Percentiles rank a stretch among this genome's conserved stretches.
phyloP scores from a whole-genome alignment of 1,140 invertebrate species.

The Musca domestica region DNA sequence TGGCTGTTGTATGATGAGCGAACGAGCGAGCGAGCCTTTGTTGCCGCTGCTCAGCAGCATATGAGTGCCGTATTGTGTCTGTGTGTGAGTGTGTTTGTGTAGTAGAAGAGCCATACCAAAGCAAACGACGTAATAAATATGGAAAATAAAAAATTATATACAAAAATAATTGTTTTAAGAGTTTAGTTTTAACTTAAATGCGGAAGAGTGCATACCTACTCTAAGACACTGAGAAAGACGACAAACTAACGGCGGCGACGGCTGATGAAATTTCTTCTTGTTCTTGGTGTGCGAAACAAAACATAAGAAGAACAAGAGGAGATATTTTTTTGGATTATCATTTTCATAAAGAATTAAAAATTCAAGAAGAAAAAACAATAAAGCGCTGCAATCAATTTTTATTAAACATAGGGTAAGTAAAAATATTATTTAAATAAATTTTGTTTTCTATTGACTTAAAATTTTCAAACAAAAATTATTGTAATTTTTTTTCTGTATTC shows the following conservation, averaged over 20 bases:
- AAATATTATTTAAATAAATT: not conserved
- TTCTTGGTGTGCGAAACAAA: not conserved
- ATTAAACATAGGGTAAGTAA: too few species aligned
- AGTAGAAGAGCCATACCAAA: too few species aligned
- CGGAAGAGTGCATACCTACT: not conserved
- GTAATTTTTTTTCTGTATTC: not conserved
- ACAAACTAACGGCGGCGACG: not conserved
- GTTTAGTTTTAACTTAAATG: conserved; percentile 21
- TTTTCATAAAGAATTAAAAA: not conserved
- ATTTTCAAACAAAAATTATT: not conserved
- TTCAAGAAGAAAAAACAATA: conserved; percentile 19
- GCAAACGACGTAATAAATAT: conserved; percentile 15
- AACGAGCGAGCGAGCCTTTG: too few species aligned
- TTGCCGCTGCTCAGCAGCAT: too few species aligned
- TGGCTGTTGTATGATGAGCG: too few species aligned
- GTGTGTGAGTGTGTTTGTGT: too few species aligned
- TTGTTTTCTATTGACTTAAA: conserved; percentile 21
- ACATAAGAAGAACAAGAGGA: not conserved
- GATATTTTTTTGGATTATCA: not conserved
- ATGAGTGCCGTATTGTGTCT: too few species aligned
- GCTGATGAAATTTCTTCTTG: not conserved
- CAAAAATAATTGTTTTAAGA: conserved; percentile 13
- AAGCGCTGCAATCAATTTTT: too few species aligned
- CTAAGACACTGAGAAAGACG: too few species aligned
- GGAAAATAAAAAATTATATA: conserved; percentile 8